A percentile compares a stretch with the other conserved stretches of the same genome.
Evolutionary conservation across 2,797 vertebrate genomes (phyloP).

Genomic region (Argya squamiceps): DNA sequence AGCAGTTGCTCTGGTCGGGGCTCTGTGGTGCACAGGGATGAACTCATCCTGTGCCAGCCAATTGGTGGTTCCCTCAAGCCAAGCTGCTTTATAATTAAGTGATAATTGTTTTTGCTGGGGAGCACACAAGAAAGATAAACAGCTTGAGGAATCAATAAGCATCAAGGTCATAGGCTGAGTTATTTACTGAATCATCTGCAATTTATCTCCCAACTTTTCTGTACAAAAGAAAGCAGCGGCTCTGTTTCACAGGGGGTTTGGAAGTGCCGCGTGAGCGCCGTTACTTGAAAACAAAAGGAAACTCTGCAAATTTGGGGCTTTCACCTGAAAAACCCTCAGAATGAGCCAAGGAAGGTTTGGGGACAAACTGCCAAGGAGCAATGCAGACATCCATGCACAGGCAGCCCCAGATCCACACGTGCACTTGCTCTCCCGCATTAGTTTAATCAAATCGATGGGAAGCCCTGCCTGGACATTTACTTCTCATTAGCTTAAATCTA

Average conservation of each 20-base stretch:
- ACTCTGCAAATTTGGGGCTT: neutral
- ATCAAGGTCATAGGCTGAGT: conserved; percentile 82
- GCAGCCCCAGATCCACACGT: fast-evolving
- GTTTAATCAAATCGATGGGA: conserved; percentile 26
- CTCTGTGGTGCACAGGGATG: conserved; percentile 63
- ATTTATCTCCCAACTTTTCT: conserved; percentile 74
- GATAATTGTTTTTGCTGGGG: conserved; percentile 81
- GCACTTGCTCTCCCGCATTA: neutral
- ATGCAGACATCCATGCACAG: neutral
- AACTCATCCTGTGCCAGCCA: conserved; percentile 71
- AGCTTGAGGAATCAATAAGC: conserved; percentile 83
- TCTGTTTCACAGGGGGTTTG: conserved; percentile 37
- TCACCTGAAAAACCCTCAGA: neutral
- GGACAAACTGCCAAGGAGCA: neutral
- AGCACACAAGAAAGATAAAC: conserved; percentile 80
- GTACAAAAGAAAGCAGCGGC: conserved; percentile 29
- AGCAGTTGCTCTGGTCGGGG: conserved; percentile 58
- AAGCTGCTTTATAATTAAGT: conserved; percentile 83
- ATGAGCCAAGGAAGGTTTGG: neutral
- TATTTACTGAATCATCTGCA: conserved; percentile 79
- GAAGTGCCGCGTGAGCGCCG: neutral
- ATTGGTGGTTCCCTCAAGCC: conserved; percentile 72
- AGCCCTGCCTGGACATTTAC: conserved; percentile 16
- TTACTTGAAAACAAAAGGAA: neutral
- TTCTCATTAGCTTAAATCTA: conserved; percentile 36